Base-by-base conservation (phyloP, 1,140 invertebrate genomes). In the Mesaphorura yosii region DNA sequence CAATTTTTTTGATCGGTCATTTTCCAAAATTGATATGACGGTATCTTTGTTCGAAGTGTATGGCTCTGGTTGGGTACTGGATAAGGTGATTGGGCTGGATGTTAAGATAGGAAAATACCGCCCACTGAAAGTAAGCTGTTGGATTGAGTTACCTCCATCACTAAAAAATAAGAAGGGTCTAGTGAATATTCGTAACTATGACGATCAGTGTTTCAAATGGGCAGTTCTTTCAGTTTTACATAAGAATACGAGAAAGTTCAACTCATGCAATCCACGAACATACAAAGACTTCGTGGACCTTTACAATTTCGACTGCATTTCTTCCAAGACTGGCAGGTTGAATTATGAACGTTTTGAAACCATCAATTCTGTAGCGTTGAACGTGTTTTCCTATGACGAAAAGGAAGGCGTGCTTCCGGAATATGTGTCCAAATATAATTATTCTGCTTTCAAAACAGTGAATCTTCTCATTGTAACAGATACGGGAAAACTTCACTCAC, bases 51-150 rank as follows among this genome's bases (percentile, higher is more conserved):
- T 48, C 37, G 25, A 48, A 34, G 7, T 7, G 17, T 48, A 34
- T 22, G 46, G 46, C 19, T 48, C 46, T 6, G 46, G 46, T 34
- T 48, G 46, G 46, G n/a, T 26, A 22, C 37, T 48, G 7, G 15
- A 31, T n/a, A 10, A 48, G 15, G 20, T 48, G 22, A 5, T 31
- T 6, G 46, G 46, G 20, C 27, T 26, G 3, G 46, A 48, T 23
- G 27, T 48, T 7, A 6, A 26, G 20, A 31, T 48, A 19, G 28
- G 7, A 10, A 48, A 48, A 48, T 34, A 26, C 23, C 4, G 10
- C 5, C 46, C 46, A 6, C 37, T 48, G 17, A 3, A 5, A 19
- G 46, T n/a, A 4, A 31, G 10, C 7, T 31, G 6, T 15, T 48
- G 25, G 46, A 31, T 4, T 19, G 28, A 48, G 6, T 26, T 48